Evolutionary conservation across 2,113 vertebrate genomes (phyloP).

Genomic region (Spilogale gracilis): DNA sequence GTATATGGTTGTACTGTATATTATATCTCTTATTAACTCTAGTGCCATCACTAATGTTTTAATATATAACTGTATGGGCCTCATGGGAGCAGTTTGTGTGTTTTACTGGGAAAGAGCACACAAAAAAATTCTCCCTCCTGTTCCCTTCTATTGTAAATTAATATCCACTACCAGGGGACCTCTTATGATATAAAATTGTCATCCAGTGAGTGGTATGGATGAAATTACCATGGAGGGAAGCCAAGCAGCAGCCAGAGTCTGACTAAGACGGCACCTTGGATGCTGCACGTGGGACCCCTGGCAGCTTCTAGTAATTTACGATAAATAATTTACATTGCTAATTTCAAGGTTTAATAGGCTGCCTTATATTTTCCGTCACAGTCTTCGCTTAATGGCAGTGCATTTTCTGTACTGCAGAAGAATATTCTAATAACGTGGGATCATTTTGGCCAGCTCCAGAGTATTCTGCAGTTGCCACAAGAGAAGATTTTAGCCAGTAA

Average conservation of each 20-base stretch:
- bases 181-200: slow-evolving; percentile 87
- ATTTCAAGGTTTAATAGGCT: slow-evolving; percentile 80
- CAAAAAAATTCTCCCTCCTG: slow-evolving; percentile 83
- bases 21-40: slow-evolving; percentile 86
- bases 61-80: slow-evolving; percentile 83
- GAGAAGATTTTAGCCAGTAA: background rate
- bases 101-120: slow-evolving; percentile 84
- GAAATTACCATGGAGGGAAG: slow-evolving; percentile 80
- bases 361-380: slow-evolving; percentile 71
- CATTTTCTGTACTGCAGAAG: background rate
- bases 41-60: slow-evolving; percentile 85
- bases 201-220: slow-evolving; percentile 79
- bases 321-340: slow-evolving; percentile 85
- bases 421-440: slow-evolving; percentile 3
- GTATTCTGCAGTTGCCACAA: background rate
- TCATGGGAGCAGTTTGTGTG: slow-evolving; percentile 85
- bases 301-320: slow-evolving; percentile 80
- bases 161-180: slow-evolving; percentile 86
- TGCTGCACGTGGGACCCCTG: slow-evolving; percentile 43
- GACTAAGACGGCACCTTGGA: slow-evolving; percentile 75
- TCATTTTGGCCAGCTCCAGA: background rate
- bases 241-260: slow-evolving; percentile 71
- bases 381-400: slow-evolving; percentile 34
- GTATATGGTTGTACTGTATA: slow-evolving; percentile 76
- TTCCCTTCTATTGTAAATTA: slow-evolving; percentile 87